Percentiles rank a stretch among this genome's conserved stretches.
Conservation (phyloP, 2,888 invertebrate species). For the Tiliacea citrago region DNA sequence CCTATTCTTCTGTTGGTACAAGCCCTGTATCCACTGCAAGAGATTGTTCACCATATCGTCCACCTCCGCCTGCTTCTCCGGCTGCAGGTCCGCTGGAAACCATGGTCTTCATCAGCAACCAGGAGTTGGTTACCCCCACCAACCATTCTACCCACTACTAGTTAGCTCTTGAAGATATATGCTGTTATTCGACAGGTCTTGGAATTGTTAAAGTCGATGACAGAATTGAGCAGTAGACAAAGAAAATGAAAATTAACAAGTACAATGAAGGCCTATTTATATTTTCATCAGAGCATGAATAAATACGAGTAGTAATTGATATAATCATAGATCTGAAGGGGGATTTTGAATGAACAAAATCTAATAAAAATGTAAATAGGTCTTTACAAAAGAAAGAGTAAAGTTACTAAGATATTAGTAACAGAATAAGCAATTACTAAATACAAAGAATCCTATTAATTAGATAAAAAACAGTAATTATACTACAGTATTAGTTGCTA, state of each 20-base stretch:
- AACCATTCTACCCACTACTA: slow-evolving; percentile 56
- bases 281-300: not conserved
- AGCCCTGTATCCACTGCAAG: slow-evolving; percentile 94
- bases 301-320: not conserved
- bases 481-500: slow-evolving; percentile 9
- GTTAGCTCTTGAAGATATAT: slow-evolving; percentile 37
- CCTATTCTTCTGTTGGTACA: slow-evolving; percentile 91
- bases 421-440: not conserved
- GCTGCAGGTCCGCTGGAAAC: slow-evolving; percentile 86
- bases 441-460: slow-evolving; percentile 6
- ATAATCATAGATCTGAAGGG: too few species aligned
- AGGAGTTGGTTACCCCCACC: slow-evolving; percentile 71
- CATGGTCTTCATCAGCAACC: slow-evolving; percentile 78
- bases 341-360: not conserved
- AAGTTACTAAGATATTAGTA: not conserved
- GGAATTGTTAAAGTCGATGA: slow-evolving; percentile 12
- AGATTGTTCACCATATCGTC: slow-evolving; percentile 94
- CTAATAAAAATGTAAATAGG: slow-evolving; percentile 8
- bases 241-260: not conserved
- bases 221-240: not conserved
- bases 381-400: slow-evolving; percentile 2
- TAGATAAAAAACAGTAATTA: slow-evolving; percentile 1
- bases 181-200: slow-evolving; percentile 8
- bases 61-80: slow-evolving; percentile 89
- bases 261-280: not conserved